Evolutionary conservation across 2,113 vertebrate genomes (phyloP), one percentile per base, ranked within the genome.

Genomic region (Leptobrachium leishanense): DNA sequence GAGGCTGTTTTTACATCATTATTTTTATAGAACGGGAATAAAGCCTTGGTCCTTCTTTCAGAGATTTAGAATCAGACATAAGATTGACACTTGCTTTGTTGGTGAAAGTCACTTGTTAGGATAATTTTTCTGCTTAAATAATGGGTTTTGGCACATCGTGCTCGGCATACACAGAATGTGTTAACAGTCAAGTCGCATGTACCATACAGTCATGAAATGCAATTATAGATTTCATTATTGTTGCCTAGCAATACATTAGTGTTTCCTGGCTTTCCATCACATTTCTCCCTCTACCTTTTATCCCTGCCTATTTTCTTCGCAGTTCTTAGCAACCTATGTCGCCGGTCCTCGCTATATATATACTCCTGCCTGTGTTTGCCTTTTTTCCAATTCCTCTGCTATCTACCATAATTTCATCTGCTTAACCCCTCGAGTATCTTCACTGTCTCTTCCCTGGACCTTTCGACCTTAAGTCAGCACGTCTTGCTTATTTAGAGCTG

Each of bases 241-340:
- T 68, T 76, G 40, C 65, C 41, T 68, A 68, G 74, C 50, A 68
- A 76, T 54, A 43, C 40, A 55, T 55, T 68, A 68, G 75, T 76
- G 41, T 79, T 83, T 78, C 39, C 59, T 80, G 77, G 68, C 10
- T 79, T 82, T 76, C 70, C 40, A 7, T 50, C 75, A 5, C 80
- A 2, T 15, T 77, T 31, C 77, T 11, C 42, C 6, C 42, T 75
- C 6, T 83, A 63, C 70, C 13, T 66, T 41, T 64, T 9, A 62
- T 70, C 10, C 42, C 6, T 76, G 5, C 9, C n/a, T 77, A 15
- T 15, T 11, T 41, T 74, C 50, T 85, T 84, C 73, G 64, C 2
- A 15, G 20, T 40, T 65, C 40, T 40, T 64, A 50, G 46, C 46
- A 50, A 50, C 46, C 46, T 31, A 50, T 8, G 8, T 50, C 8